These are phyloP conservation scores for Drosophila suboccidentalis DNA, from an alignment of 2,888 invertebrate genomes.

Conservation along the genomic window DNA sequence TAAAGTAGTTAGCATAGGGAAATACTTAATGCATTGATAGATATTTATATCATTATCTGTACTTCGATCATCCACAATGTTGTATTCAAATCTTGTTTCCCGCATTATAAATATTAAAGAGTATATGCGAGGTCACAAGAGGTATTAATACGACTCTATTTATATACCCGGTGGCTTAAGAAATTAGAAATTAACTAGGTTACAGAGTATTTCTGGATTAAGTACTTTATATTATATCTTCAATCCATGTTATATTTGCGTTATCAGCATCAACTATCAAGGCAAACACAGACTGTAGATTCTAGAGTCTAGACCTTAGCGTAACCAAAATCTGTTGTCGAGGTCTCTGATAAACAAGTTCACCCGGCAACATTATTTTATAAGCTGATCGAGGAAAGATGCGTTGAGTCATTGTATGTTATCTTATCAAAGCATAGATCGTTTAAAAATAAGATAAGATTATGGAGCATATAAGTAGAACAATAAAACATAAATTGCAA, in stretches of 20 bases:
- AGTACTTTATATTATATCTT: neutral
- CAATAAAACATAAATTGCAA: neutral
- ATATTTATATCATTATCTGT: neutral
- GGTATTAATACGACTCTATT: neutral
- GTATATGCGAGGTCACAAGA: neutral
- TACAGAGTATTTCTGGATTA: neutral
- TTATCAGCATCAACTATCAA: neutral
- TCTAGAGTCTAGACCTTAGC: neutral
- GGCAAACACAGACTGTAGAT: neutral
- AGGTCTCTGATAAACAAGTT: neutral
- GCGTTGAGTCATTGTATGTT: neutral
- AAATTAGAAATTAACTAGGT: neutral
- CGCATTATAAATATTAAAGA: neutral
- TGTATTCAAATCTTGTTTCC: neutral
- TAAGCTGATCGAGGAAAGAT: neutral
- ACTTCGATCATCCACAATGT: neutral
- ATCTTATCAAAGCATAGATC: neutral
- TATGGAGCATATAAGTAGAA: neutral
- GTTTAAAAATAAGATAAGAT: neutral
- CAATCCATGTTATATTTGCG: neutral
- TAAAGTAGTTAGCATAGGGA: conserved; percentile 4
- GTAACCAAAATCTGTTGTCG: neutral
- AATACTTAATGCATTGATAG: conserved; percentile 3
- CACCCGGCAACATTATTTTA: neutral
- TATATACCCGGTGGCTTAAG: neutral